These are phyloP conservation scores for Ariopsis seemanni DNA, from an alignment of 2,113 vertebrate species.

Conservation along the genomic window DNA sequence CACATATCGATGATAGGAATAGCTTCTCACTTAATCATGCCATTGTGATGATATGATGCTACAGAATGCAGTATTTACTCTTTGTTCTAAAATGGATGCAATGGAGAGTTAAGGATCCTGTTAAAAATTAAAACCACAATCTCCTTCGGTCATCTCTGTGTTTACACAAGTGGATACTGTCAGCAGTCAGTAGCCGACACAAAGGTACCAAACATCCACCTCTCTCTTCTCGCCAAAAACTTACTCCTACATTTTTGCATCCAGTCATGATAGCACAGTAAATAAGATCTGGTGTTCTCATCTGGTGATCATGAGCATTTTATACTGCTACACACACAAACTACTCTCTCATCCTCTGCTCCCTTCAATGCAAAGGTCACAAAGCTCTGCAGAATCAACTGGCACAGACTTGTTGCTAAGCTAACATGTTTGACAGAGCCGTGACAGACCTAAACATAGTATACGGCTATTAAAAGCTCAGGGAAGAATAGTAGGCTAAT, in stretches of 20 bases:
- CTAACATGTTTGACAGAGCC: constrained; percentile 6
- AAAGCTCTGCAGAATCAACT: not conserved
- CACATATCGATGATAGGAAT: not conserved
- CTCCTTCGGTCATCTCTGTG: not conserved
- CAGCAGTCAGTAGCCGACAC: not conserved
- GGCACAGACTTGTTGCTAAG: not conserved
- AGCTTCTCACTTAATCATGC: not conserved
- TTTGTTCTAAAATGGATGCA: not conserved
- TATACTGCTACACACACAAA: no score
- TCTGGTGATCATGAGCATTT: not conserved
- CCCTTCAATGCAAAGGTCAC: constrained; percentile 6
- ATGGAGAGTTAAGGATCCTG: not conserved
- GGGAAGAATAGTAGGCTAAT: constrained; percentile 26
- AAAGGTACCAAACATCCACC: not conserved
- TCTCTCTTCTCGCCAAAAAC: not conserved
- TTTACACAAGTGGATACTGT: not conserved
- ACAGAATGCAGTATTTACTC: not conserved
- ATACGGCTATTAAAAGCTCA: constrained; percentile 8
- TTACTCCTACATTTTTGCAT: not conserved
- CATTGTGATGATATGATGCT: not conserved
- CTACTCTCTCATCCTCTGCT: not conserved
- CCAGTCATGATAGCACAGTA: not conserved
- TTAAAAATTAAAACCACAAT: not conserved
- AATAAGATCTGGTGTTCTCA: not conserved
- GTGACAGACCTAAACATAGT: constrained; percentile 9